Percentiles rank a stretch among this genome's conserved stretches.
phyloP scores from a whole-genome alignment of 2,888 invertebrate species.

The Drosophila eohydei region DNA sequence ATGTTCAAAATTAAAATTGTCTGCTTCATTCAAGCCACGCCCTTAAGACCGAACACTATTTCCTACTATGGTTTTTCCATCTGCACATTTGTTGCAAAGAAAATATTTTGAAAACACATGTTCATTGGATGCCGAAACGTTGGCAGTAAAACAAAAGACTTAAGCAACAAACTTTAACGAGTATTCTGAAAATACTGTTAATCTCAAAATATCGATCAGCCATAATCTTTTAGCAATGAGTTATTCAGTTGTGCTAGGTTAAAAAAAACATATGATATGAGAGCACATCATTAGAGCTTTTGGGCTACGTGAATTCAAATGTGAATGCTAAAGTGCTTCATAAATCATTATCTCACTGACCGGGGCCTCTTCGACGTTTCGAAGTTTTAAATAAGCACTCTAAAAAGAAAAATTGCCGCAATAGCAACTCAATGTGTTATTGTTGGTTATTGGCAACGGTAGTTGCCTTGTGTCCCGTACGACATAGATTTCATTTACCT shows the following conservation, averaged over 20 bases:
- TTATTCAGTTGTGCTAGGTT: neutral
- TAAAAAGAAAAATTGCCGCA: conserved; percentile 30
- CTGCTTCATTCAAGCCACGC: conserved; percentile 64
- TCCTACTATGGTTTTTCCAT: conserved; percentile 21
- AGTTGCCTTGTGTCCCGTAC: conserved; percentile 26
- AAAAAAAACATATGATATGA: conserved; percentile 31
- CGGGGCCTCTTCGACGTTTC: neutral
- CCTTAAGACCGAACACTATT: conserved; percentile 49
- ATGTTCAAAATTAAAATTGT: conserved; percentile 54
- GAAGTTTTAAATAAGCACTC: conserved; percentile 32
- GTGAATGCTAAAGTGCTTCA: conserved; percentile 39
- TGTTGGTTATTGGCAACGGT: conserved; percentile 39
- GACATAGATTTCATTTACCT: conserved; percentile 20
- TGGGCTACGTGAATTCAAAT: neutral
- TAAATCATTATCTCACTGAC: conserved; percentile 49
- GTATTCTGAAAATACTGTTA: conserved; percentile 40
- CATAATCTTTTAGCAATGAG: neutral
- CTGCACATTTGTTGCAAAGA: conserved; percentile 9
- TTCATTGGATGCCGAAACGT: conserved; percentile 1
- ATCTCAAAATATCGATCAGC: conserved; percentile 38
- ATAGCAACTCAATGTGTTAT: conserved; percentile 26
- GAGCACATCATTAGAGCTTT: conserved; percentile 29
- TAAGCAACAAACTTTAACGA: conserved; percentile 13
- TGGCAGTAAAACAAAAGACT: conserved; percentile 13
- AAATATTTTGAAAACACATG: conserved; percentile 45